Evolutionary conservation across 2,888 invertebrate species (phyloP).

Genomic region (Phrixothrix hirtus): DNA sequence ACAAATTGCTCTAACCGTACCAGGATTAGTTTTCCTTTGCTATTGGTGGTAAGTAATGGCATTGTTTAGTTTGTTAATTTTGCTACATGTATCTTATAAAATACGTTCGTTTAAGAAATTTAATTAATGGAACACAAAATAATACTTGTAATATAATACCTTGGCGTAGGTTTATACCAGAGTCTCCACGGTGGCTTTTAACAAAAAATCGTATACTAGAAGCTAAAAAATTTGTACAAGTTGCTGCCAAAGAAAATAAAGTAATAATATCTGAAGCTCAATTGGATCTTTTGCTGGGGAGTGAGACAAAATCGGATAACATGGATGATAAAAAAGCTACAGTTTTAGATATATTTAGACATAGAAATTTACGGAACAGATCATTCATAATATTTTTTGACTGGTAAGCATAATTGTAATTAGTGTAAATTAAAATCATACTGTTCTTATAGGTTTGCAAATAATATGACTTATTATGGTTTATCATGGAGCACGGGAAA

Average conservation of each 20-base stretch:
- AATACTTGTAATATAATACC: not conserved
- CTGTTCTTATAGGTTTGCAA: conserved; percentile 72
- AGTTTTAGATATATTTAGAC: conserved; percentile 64
- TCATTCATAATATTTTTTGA: conserved; percentile 71
- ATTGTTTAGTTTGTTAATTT: no score
- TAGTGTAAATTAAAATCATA: not conserved
- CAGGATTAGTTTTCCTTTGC: conserved; percentile 67
- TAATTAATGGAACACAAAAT: no score
- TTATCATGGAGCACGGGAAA: conserved; percentile 75
- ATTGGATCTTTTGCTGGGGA: conserved; percentile 59
- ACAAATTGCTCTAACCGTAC: conserved; percentile 71
- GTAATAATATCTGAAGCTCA: conserved; percentile 61
- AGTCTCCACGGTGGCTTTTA: conserved; percentile 73
- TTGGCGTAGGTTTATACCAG: conserved; percentile 64
- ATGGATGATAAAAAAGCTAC: conserved; percentile 54
- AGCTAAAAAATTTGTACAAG: conserved; percentile 65
- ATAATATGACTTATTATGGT: conserved; percentile 77
- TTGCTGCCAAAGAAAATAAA: conserved; percentile 68
- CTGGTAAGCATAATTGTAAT: conserved; percentile 59
- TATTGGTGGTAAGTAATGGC: conserved; percentile 65
- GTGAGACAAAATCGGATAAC: conserved; percentile 53
- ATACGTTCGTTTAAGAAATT: no score
- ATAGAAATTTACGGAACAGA: conserved; percentile 67
- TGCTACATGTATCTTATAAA: no score
- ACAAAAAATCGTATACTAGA: conserved; percentile 65